Conservation (phyloP, 1,140 invertebrate species). For the Drosophila prosaltans region DNA sequence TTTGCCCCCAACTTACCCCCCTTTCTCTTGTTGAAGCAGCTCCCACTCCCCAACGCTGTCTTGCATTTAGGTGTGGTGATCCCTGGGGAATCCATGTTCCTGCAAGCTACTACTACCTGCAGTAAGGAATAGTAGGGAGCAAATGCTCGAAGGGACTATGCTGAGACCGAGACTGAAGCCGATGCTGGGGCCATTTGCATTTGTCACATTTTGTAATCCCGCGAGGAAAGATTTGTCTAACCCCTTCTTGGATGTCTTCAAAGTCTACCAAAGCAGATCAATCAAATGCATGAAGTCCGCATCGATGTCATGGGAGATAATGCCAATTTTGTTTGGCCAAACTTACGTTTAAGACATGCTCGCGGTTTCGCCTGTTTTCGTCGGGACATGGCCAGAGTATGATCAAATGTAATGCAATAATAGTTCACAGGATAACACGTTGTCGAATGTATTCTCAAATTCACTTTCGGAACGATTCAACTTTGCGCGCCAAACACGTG, state of each 20-base stretch:
- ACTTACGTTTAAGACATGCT: conserved; percentile 82
- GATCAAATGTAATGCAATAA: conserved; percentile 8
- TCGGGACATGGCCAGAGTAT: conserved; percentile 69
- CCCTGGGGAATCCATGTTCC: conserved; percentile 47
- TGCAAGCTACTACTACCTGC: conserved; percentile 54
- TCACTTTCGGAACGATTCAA: conserved; percentile 21
- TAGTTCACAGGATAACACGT: conserved; percentile 23
- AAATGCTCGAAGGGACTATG: conserved; percentile 4
- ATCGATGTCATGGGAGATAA: conserved; percentile 44
- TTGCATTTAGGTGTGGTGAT: conserved; percentile 71
- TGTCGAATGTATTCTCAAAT: not conserved
- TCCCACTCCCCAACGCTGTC: conserved; percentile 36
- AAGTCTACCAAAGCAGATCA: conserved; percentile 69
- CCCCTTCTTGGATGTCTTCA: conserved; percentile 17
- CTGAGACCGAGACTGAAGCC: conserved; percentile 8
- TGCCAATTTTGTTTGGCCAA: not conserved
- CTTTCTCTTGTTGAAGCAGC: not conserved
- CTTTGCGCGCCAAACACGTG: conserved; percentile 68
- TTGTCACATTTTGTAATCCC: conserved; percentile 72
- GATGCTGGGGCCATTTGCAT: conserved; percentile 62
- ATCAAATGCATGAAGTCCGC: conserved; percentile 57
- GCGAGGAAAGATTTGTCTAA: conserved; percentile 53
- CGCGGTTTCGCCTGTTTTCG: conserved; percentile 82
- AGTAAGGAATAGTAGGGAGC: not conserved
- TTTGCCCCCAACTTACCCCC: conserved; percentile 4